A percentile compares a stretch with the other conserved stretches of the same genome.
Evolutionary conservation across 2,113 vertebrate genomes (phyloP).

Genomic region (Echinops telfairi): DNA sequence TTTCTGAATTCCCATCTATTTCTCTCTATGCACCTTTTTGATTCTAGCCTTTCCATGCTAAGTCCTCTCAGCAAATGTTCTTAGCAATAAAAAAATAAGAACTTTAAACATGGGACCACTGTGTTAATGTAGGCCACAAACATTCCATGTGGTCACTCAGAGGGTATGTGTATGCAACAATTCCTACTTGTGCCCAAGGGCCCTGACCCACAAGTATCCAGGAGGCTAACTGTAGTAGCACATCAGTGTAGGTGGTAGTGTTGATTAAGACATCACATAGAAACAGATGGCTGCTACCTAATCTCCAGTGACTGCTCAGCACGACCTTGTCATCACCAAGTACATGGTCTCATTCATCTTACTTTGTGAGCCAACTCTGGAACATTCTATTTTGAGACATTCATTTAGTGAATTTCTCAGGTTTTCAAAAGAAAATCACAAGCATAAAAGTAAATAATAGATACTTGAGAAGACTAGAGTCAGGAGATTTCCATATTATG

Average conservation of each 20-base stretch:
- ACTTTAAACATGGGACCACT: slow-evolving; percentile 11
- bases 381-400: slow-evolving; percentile 24
- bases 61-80: slow-evolving; percentile 12
- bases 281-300: slow-evolving; percentile 73
- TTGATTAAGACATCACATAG: slow-evolving; percentile 73
- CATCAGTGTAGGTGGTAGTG: slow-evolving; percentile 27
- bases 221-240: neutral
- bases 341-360: slow-evolving; percentile 70
- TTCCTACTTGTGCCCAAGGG: slow-evolving; percentile 20
- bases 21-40: neutral
- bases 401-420: slow-evolving; percentile 45
- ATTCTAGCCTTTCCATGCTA: neutral
- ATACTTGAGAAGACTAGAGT: slow-evolving; percentile 7
- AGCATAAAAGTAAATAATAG: neutral
- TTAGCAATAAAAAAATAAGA: neutral
- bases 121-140: slow-evolving; percentile 17
- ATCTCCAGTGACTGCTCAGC: slow-evolving; percentile 52
- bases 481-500: neutral
- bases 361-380: slow-evolving; percentile 52
- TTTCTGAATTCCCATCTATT: slow-evolving; percentile 42
- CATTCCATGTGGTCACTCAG: neutral
- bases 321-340: slow-evolving; percentile 65
- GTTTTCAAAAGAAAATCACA: slow-evolving; percentile 59
- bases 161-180: neutral
- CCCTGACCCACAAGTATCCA: slow-evolving; percentile 33